Percentiles rank a stretch among this genome's conserved stretches.
phyloP scores from a whole-genome alignment of 1,140 invertebrate species.

The Platorchestia sp. region DNA sequence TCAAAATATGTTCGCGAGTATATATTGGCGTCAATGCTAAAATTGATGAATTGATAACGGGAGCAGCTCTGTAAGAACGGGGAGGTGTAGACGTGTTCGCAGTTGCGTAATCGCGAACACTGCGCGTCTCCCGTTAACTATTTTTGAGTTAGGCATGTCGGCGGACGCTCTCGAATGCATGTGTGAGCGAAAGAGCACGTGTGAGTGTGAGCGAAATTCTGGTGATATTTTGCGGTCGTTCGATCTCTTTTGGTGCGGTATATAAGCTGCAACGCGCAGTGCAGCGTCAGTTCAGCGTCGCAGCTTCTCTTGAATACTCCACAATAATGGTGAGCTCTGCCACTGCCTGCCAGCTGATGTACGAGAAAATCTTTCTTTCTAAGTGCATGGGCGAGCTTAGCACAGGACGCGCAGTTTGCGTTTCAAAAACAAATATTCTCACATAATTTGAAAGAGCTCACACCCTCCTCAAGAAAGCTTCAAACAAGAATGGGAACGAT shows the following conservation, averaged over 20 bases:
- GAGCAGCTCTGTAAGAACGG: no score
- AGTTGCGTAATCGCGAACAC: no score
- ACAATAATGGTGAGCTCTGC: slow-evolving; percentile 26
- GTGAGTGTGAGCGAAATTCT: neutral
- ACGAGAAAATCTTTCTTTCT: neutral
- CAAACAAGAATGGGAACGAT: neutral
- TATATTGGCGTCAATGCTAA: no score
- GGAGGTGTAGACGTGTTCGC: no score
- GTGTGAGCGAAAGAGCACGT: neutral
- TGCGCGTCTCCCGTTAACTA: neutral
- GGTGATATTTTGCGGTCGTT: neutral
- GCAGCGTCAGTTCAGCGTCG: neutral
- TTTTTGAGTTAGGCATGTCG: neutral
- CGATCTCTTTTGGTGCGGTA: neutral
- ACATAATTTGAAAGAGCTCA: neutral
- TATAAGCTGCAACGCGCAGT: neutral
- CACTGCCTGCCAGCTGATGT: neutral
- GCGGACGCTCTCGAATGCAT: neutral
- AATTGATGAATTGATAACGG: no score
- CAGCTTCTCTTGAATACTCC: neutral
- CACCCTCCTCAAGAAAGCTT: neutral
- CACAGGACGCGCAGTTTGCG: neutral
- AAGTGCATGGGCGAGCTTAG: neutral
- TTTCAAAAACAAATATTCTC: neutral
- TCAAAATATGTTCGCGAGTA: no score